phyloP scores from a whole-genome alignment of 2,797 vertebrate genomes.

The Lepidocolaptes lacrymiger region DNA sequence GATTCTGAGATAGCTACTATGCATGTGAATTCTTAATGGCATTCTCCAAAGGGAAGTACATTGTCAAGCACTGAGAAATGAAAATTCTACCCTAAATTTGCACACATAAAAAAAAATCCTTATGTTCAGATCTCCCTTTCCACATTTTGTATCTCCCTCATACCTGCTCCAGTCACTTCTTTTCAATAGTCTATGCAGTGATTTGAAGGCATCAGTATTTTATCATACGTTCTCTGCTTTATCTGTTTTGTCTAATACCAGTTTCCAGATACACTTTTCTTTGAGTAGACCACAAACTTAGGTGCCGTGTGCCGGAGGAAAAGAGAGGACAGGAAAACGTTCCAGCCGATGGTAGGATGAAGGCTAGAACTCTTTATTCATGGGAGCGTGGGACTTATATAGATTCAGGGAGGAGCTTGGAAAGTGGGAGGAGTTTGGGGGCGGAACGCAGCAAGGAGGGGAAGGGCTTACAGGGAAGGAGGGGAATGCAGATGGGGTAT shows the following conservation, averaged over 20 bases:
- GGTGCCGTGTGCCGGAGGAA: no score
- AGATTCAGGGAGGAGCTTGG: no score
- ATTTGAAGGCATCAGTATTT: conserved; percentile 4
- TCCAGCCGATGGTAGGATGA: no score
- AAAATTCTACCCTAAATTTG: background rate
- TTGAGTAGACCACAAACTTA: background rate
- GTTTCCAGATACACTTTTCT: background rate
- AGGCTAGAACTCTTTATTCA: no score
- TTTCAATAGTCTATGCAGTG: background rate
- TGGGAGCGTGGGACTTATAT: no score
- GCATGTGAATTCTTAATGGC: background rate
- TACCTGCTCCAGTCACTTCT: background rate
- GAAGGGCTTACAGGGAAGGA: no score
- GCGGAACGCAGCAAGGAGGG: no score
- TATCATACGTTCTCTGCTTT: background rate
- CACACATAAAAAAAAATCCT: background rate
- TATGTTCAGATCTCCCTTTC: background rate
- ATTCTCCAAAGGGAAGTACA: background rate
- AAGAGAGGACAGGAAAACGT: no score
- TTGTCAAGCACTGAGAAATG: background rate
- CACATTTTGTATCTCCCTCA: background rate
- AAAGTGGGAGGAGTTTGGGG: no score
- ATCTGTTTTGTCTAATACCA: background rate
- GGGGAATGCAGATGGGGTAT: no score
- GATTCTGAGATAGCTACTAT: background rate